Conservation (phyloP, 2,888 invertebrate species). For the Alloplasta piceator region DNA sequence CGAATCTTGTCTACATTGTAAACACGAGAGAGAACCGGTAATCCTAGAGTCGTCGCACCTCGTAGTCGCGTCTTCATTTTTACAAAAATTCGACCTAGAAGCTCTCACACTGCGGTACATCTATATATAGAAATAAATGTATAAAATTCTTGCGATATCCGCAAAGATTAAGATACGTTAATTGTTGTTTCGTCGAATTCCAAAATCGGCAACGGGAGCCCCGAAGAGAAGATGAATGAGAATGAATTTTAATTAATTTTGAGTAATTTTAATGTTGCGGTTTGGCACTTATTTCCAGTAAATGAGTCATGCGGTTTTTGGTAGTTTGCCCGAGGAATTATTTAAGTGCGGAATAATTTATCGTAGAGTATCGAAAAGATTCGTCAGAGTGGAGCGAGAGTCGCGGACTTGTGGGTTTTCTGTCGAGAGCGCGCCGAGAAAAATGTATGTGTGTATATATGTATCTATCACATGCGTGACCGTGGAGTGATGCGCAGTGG, state of each 20-base stretch:
- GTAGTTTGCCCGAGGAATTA: slow-evolving; percentile 20
- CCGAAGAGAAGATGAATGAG: slow-evolving; percentile 25
- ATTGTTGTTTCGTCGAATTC: slow-evolving; percentile 50
- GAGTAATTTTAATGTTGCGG: too few relatives aligned
- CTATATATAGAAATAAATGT: neutral
- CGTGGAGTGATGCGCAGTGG: slow-evolving; percentile 27
- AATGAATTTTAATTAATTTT: too few relatives aligned
- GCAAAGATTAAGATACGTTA: slow-evolving; percentile 35
- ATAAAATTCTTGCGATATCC: slow-evolving; percentile 2
- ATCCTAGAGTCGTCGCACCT: slow-evolving; percentile 43
- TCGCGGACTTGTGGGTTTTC: slow-evolving; percentile 39
- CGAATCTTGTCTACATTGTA: slow-evolving; percentile 1
- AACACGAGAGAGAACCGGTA: slow-evolving; percentile 41
- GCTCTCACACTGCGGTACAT: neutral
- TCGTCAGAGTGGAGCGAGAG: slow-evolving; percentile 33
- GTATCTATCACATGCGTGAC: neutral
- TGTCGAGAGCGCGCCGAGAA: slow-evolving; percentile 51
- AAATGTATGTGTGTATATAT: slow-evolving; percentile 39
- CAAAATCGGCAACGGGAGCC: slow-evolving; percentile 10
- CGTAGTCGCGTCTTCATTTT: slow-evolving; percentile 33
- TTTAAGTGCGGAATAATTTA: slow-evolving; percentile 42
- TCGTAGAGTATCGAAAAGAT: slow-evolving; percentile 41
- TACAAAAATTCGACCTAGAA: slow-evolving; percentile 18
- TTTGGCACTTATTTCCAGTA: slow-evolving; percentile 1
- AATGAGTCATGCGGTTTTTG: slow-evolving; percentile 40